Base-by-base conservation (phyloP, 2,113 vertebrate genomes). In the Theristicus caerulescens region DNA sequence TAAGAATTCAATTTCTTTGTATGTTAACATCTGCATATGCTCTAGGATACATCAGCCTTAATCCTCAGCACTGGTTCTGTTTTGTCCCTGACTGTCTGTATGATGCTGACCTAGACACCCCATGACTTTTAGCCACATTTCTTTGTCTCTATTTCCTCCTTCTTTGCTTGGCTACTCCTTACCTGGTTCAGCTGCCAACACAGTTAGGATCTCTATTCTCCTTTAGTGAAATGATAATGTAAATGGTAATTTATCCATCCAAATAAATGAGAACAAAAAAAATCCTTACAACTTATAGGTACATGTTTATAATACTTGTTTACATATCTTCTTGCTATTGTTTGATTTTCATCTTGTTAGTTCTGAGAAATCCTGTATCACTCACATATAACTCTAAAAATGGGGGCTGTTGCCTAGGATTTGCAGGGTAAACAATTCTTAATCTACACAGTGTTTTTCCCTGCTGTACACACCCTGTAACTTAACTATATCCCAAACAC, bases 391-490 rank as follows among this genome's bases (percentile, higher is more conserved):
- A 79, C 34, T 86, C 17, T 51, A 49, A 85, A 89, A 86, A 18
- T 4, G 22, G 20, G 12, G 5, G 31, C 42, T 83, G 82, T 90
- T 95, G 70, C 62, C 78, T 86, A 77, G 78, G 54, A 77, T 93
- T 76, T 80, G 42, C 15, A 92, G 26, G 26, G 73, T 89, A 94
- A 96, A 96, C 78, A 88, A 32, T n/a, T 82, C 38, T 61, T 86
- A 83, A 91, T 78, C 24, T 69, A 62, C n/a, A 57, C 34, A 57
- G 24, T 47, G 36, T 26, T 93, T 59, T 95, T 64, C 42, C 49
- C 71, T 83, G 34, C 36, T 73, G 85, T 51, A 82, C 82, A 88
- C 91, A 91, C 76, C 86, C 94, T 90, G 71, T 58, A 86, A 92
- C 19, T 92, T 88, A 88, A 57, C 49, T 80, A 24, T 49, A 90